A percentile compares a stretch with the other conserved stretches of the same genome.
Conservation (phyloP, 2,113 vertebrate genomes). For the Dicerorhinus sumatrensis region DNA sequence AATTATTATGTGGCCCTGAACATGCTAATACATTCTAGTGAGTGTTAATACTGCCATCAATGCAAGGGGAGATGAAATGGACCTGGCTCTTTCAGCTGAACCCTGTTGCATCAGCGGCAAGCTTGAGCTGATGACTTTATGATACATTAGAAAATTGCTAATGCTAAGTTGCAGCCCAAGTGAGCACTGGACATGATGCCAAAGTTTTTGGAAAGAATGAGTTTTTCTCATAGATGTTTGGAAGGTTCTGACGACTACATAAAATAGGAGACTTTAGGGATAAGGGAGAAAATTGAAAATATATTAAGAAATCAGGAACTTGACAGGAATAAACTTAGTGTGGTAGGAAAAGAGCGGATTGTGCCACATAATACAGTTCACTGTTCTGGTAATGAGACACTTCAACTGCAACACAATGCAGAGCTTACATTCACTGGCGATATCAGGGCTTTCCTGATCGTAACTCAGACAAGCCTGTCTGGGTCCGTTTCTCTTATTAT, state of each 20-base stretch:
- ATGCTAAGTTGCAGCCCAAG: slow-evolving; percentile 67
- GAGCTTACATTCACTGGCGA: slow-evolving; percentile 67
- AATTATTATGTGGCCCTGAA: slow-evolving; percentile 64
- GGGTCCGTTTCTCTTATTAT: slow-evolving; percentile 78
- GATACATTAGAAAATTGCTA: slow-evolving; percentile 78
- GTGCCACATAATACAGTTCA: slow-evolving; percentile 74
- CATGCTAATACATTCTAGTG: slow-evolving; percentile 76
- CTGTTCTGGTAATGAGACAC: slow-evolving; percentile 82
- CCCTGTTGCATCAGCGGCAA: slow-evolving; percentile 61
- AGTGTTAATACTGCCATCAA: slow-evolving; percentile 70
- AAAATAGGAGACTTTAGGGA: slow-evolving; percentile 81
- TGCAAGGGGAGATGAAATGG: slow-evolving; percentile 51
- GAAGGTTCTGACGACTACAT: slow-evolving; percentile 74
- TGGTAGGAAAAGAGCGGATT: slow-evolving; percentile 77
- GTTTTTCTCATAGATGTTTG: slow-evolving; percentile 78
- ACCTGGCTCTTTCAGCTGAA: slow-evolving; percentile 67
- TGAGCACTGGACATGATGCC: slow-evolving; percentile 59
- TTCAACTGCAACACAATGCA: slow-evolving; percentile 55
- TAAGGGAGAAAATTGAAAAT: slow-evolving; percentile 83
- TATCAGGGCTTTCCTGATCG: slow-evolving; percentile 75
- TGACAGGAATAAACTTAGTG: slow-evolving; percentile 77
- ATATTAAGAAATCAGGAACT: slow-evolving; percentile 82
- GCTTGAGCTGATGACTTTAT: slow-evolving; percentile 74
- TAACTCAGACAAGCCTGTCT: slow-evolving; percentile 81
- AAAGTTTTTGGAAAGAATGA: slow-evolving; percentile 77